These are phyloP conservation scores for Parambassis ranga DNA, from an alignment of 2,797 vertebrate genomes.

Conservation along the genomic window DNA sequence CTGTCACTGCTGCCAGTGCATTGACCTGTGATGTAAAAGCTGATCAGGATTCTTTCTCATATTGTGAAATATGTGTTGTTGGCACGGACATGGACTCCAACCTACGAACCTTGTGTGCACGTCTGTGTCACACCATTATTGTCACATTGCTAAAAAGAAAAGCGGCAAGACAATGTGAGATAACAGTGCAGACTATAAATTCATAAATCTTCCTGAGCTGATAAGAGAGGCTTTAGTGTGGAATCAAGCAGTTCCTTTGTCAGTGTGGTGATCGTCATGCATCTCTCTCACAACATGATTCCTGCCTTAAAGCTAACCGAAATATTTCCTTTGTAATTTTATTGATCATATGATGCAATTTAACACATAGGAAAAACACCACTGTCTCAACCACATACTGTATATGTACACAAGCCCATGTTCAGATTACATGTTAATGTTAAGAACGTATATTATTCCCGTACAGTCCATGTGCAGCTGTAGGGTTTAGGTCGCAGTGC, in stretches of 20 bases:
- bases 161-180: conserved; percentile 25
- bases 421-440: conserved; percentile 16
- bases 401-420: background rate
- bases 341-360: conserved; percentile 31
- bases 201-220: conserved; percentile 37
- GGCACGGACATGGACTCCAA: conserved; percentile 61
- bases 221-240: conserved; percentile 1
- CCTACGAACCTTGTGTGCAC: conserved; percentile 48
- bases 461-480: conserved; percentile 30
- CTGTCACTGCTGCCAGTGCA: background rate
- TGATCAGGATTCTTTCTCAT: conserved; percentile 28
- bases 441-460: too few species aligned
- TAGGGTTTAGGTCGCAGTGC: conserved; percentile 34
- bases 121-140: conserved; percentile 44
- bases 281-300: too few species aligned
- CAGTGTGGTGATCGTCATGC: background rate
- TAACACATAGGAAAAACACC: background rate
- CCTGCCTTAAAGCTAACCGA: conserved; percentile 6
- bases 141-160: conserved; percentile 29
- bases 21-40: conserved; percentile 11
- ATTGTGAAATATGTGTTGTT: conserved; percentile 53
- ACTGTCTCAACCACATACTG: background rate
- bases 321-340: conserved; percentile 21
- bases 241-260: conserved; percentile 4
- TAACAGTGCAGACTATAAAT: conserved; percentile 50